Evolutionary conservation across 2,113 vertebrate genomes (phyloP), one percentile per base, ranked within the genome.

Genomic region (Dicentrarchus labrax): DNA sequence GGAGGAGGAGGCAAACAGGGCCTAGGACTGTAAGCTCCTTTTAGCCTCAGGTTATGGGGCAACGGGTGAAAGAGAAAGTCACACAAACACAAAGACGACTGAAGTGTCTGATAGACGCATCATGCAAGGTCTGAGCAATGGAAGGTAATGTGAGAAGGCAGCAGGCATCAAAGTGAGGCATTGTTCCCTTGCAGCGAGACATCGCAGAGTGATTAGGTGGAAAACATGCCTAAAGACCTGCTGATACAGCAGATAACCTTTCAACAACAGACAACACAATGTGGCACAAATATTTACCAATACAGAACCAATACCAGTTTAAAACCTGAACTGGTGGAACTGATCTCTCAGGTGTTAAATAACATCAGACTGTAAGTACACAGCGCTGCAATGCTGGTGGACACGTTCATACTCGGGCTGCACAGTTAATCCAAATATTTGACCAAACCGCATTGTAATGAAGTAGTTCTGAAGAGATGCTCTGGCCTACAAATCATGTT

Each of bases 1-100:
- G 70, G 60, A 50, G 80, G 64, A 50, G 73, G 82, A 22, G 50
- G 56, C 8, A 45, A 45, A 51, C 65, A 0, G 53, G 54, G 57
- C 66, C 13, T 43, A 22, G 56, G 48, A 72, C 69, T 54, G 30
- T 50, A 47, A 73, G 88, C 78, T 69, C 62, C 57, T 78, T 41
- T 74, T 56, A 72, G 86, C 90, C 78, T 72, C 48, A 53, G 86
- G 82, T 76, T 80, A 71, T 79, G 67, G 78, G 50, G 69, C 85
- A 67, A 43, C 4, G 48, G 62, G 56, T 81, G 76, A 67, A 68
- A 76, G 17, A 76, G 53, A 83, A 65, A 62, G 8, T 56, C 60
- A 62, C 53, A 72, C 54, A 72, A 19, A 82, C 73, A 61, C 30
- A 16, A 22, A n/a, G 60, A 24, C 2, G 30, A 65, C 43, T 47